Percentiles rank a stretch among this genome's conserved stretches.
Conservation (phyloP, 2,797 vertebrate genomes). For the Hypotaenidia philippensis region DNA sequence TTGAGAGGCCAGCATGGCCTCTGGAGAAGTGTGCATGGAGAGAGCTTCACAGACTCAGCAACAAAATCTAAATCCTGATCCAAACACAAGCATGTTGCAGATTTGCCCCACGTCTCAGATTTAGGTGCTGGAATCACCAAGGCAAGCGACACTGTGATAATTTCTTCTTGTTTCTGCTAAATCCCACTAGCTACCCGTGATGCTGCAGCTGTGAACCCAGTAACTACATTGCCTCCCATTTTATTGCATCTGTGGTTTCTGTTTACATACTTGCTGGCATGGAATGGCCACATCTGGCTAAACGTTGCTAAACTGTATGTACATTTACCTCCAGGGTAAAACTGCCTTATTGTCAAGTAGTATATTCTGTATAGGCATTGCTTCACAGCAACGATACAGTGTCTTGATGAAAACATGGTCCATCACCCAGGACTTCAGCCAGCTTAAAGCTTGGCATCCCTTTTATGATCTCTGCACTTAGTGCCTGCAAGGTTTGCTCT, state of each 20-base stretch:
- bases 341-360: neutral
- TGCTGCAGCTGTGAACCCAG: neutral
- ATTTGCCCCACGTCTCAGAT: neutral
- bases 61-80: neutral
- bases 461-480: neutral
- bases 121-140: neutral
- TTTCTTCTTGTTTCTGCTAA: neutral
- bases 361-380: neutral
- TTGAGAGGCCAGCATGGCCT: neutral
- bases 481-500: neutral
- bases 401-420: neutral
- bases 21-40: neutral
- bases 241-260: neutral
- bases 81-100: neutral
- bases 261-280: neutral
- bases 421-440: neutral
- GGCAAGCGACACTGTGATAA: neutral
- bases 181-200: neutral
- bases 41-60: neutral
- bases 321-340: conserved; percentile 1
- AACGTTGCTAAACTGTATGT: neutral
- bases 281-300: conserved; percentile 37
- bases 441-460: neutral
- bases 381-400: neutral
- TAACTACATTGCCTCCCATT: neutral